Percentiles rank a stretch among this genome's conserved stretches.
Evolutionary conservation across 2,113 vertebrate genomes (phyloP).

Genomic region (Ciconia maguari): DNA sequence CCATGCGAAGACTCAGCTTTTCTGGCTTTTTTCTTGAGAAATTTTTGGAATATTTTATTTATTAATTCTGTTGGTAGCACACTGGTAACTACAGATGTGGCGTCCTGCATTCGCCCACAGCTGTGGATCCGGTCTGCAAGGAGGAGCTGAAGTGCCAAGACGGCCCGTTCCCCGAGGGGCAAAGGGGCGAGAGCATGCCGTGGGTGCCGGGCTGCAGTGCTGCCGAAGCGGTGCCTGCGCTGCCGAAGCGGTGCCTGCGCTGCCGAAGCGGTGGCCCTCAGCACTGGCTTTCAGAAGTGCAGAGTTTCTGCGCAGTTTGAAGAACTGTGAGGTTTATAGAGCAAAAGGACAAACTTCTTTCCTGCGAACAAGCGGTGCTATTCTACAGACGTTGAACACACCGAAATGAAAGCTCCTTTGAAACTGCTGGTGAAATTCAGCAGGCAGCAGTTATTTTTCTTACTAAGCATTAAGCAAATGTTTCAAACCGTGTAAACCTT

Average conservation of each 20-base stretch:
- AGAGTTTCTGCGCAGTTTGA: not conserved
- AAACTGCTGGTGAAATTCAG: not conserved
- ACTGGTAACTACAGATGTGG: not conserved
- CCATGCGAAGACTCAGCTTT: not conserved
- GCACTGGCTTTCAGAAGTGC: too few relatives aligned
- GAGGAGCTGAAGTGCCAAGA: not conserved
- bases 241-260: fast-evolving
- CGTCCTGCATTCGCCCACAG: fast-evolving
- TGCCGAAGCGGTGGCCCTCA: fast-evolving
- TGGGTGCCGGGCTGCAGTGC: not conserved
- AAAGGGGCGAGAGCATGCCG: fast-evolving
- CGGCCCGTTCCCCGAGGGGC: not conserved
- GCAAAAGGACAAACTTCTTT: not conserved
- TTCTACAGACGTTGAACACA: not conserved
- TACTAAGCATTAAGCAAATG: not conserved
- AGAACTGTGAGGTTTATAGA: not conserved
- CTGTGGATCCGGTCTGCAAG: not conserved
- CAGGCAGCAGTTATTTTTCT: not conserved
- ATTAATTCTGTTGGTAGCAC: not conserved
- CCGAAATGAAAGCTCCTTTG: not conserved
- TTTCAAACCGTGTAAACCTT: not conserved
- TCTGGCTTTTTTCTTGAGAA: not conserved
- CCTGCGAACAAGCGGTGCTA: not conserved
- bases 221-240: fast-evolving
- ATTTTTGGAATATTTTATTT: not conserved